A percentile compares a stretch with the other conserved stretches of the same genome.
Evolutionary conservation across 2,888 invertebrate species (phyloP).

Genomic region (Nycteola revayana): DNA sequence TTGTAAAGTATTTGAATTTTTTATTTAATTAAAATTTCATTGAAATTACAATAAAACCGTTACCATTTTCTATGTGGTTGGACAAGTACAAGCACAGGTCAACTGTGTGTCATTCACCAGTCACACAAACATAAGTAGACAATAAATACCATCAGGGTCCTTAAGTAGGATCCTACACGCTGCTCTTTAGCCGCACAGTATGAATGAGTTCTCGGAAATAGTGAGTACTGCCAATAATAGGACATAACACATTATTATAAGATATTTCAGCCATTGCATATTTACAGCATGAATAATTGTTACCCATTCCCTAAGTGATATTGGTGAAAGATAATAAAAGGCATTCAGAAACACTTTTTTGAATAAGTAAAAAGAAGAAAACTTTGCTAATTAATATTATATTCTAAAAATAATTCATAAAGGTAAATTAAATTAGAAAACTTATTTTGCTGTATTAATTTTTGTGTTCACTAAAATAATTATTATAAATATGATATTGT

Average conservation of each 20-base stretch:
- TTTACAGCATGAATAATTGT: constrained; percentile 4
- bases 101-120: constrained; percentile 20
- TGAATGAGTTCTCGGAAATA: constrained; percentile 74
- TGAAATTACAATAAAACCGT: constrained; percentile 19
- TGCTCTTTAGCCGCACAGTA: constrained; percentile 76
- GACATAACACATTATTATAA: constrained; percentile 35
- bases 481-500: no score
- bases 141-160: constrained; percentile 78
- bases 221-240: constrained; percentile 67
- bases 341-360: no score
- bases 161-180: constrained; percentile 73
- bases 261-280: constrained; percentile 5
- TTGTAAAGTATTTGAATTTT: no score
- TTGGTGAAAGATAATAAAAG: no score
- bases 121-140: constrained; percentile 26
- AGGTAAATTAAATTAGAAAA: no score
- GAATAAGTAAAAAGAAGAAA: no score
- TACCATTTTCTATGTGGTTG: constrained; percentile 14
- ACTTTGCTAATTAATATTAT: no score
- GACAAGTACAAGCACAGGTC: constrained; percentile 19
- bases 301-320: no score
- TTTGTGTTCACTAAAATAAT: no score
- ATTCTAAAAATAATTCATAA: no score
- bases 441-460: no score
- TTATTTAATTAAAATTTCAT: constrained; percentile 14